These are phyloP conservation scores for Ictalurus punctatus DNA, from an alignment of 2,113 vertebrate species.

Conservation along the genomic window DNA sequence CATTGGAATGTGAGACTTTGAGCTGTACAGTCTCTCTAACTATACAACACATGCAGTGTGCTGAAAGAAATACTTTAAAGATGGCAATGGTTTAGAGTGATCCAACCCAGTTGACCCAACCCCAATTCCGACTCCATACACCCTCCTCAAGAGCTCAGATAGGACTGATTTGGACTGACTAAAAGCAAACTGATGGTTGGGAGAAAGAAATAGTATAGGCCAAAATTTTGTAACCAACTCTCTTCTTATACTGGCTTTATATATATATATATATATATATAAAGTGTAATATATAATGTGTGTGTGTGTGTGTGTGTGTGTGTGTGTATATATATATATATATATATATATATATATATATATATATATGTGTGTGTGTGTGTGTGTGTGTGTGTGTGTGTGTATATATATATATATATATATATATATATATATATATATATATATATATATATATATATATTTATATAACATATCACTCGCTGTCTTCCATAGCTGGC, in stretches of 20 bases:
- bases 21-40: background rate
- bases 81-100: slow-evolving; percentile 37
- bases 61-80: slow-evolving; percentile 44
- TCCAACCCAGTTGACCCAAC: slow-evolving; percentile 40
- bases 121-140: slow-evolving; percentile 36
- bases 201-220: background rate
- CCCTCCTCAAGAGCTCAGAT: slow-evolving; percentile 17
- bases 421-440: too few species aligned
- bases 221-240: background rate
- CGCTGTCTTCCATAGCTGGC: background rate
- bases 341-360: too few species aligned
- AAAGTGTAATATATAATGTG: too few species aligned
- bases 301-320: too few species aligned
- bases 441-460: background rate
- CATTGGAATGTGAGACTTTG: background rate
- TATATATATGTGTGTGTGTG: too few species aligned
- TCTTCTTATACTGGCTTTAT: background rate
- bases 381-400: too few species aligned
- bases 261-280: too few species aligned
- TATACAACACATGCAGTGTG: slow-evolving; percentile 23
- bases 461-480: background rate
- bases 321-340: too few species aligned
- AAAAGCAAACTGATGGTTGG: background rate
- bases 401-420: too few species aligned
- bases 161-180: slow-evolving; percentile 8